phyloP scores from a whole-genome alignment of 2,797 vertebrate species.

The Diplodus puntazzo region DNA sequence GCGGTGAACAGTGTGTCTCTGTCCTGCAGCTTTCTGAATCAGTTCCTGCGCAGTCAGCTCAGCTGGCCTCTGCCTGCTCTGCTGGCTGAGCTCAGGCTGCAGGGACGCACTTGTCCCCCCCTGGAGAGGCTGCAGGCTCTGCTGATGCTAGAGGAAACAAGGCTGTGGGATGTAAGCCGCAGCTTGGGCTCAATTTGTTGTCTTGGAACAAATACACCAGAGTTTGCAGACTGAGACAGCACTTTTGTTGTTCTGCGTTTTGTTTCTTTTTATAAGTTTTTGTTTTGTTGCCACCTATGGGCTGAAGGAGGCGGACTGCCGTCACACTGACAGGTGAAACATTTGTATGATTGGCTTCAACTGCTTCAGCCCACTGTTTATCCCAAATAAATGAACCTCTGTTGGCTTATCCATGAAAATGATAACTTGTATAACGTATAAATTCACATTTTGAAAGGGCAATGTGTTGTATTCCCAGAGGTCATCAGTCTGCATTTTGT shows the following conservation, averaged over 20 bases:
- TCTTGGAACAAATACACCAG: slow-evolving; percentile 53
- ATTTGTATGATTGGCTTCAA: slow-evolving; percentile 4
- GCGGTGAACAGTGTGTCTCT: slow-evolving; percentile 37
- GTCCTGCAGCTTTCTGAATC: slow-evolving; percentile 49
- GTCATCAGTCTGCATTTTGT: slow-evolving; percentile 18
- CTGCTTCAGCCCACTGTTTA: slow-evolving; percentile 5
- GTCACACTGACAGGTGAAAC: slow-evolving; percentile 29
- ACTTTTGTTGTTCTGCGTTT: slow-evolving; percentile 55
- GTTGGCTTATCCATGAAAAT: background rate
- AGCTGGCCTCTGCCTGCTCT: slow-evolving; percentile 62
- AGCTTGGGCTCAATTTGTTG: slow-evolving; percentile 66
- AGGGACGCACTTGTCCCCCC: slow-evolving; percentile 48
- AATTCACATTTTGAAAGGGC: slow-evolving; percentile 2
- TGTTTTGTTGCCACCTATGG: background rate
- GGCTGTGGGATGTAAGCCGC: slow-evolving; percentile 54
- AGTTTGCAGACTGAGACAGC: slow-evolving; percentile 60
- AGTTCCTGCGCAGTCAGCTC: slow-evolving; percentile 59
- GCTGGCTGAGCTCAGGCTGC: slow-evolving; percentile 67
- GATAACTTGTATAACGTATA: slow-evolving; percentile 1
- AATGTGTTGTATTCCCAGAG: slow-evolving; percentile 30
- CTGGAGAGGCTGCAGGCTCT: slow-evolving; percentile 66
- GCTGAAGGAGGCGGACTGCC: background rate
- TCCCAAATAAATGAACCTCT: slow-evolving; percentile 4
- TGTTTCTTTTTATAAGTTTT: slow-evolving; percentile 36
- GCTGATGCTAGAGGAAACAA: slow-evolving; percentile 74